These are phyloP conservation scores for Odocoileus hemionus DNA, from an alignment of 2,113 vertebrate genomes.

Conservation along the genomic window DNA sequence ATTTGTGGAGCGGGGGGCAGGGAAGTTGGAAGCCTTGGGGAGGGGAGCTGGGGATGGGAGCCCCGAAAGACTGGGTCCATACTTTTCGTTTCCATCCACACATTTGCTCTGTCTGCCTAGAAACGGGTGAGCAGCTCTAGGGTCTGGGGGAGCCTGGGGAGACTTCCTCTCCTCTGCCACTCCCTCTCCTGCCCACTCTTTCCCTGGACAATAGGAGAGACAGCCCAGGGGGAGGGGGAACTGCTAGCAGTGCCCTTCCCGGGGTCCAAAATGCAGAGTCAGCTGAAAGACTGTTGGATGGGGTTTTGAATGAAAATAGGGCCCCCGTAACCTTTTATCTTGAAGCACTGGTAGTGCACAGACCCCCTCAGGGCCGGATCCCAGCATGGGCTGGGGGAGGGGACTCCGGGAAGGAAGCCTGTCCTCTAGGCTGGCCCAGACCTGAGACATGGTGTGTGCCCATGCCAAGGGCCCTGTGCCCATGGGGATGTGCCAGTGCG, in stretches of 20 bases:
- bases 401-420: constrained; percentile 9
- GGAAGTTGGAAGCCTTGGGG: not conserved
- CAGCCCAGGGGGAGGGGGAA: not conserved
- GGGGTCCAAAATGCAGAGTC: constrained; percentile 35
- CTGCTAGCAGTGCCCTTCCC: not conserved
- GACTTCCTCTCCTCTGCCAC: not conserved
- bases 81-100: not conserved
- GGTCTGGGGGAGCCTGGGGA: not conserved
- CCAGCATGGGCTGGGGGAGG: not conserved
- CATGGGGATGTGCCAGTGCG: not conserved
- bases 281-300: not conserved
- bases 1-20: not conserved
- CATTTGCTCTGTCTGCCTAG: not conserved
- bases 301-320: not conserved
- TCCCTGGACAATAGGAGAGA: not conserved
- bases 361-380: not conserved
- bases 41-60: not conserved
- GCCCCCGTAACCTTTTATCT: not conserved
- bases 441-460: not conserved
- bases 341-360: not conserved
- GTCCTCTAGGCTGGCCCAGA: not conserved
- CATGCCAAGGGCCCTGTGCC: not conserved
- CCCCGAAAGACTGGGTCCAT: not conserved
- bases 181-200: not conserved
- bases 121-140: not conserved